Evolutionary conservation across 2,113 vertebrate species (phyloP), one percentile per base, ranked within the genome.

Genomic region (Aspidoscelis tigris): DNA sequence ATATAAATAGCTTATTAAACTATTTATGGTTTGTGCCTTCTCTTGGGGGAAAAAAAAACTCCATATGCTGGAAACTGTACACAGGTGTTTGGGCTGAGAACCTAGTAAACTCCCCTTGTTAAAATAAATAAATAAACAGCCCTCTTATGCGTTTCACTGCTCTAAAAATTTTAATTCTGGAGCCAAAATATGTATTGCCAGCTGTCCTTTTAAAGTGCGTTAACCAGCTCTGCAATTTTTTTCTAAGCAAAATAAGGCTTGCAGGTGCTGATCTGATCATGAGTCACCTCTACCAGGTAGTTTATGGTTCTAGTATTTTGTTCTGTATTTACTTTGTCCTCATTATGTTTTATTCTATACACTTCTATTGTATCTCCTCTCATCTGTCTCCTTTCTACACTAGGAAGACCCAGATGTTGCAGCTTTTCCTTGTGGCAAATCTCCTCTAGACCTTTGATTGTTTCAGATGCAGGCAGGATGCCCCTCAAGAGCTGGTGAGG

Each of bases 11-110:
- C 43, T 12, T 3, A 1, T 84, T 84, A 76, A 68, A 75, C 75
- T 77, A 84, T 89, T 89, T 89, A 81, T 87, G 75, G 78, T 71
- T 89, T 78, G 58, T 53, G 8, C 43, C 73, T 71, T 0, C 73
- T 82, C 16, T 7, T 33, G 58, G 50, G 70, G 76, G 33, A 33
- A 33, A 24, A n/a, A n/a, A 14, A 18, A 74, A 41, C 69, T 4
- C 0, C 43, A 20, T 65, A 84, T 79, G 65, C 8, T 72, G 68
- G 77, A 44, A 83, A 55, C 64, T 53, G 73, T 82, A 80, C 84
- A 0, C 26, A 79, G 26, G 0, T 10, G 16, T 0, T 4, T 21
- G 70, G 55, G 55, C 24, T 44, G 55, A 65, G 74, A 74, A 74
- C 39, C 69, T 58, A 61, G 69, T 55, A 81, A 81, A 58, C 69